phyloP scores from a whole-genome alignment of 2,113 vertebrate species.

The Lampris incognitus region DNA sequence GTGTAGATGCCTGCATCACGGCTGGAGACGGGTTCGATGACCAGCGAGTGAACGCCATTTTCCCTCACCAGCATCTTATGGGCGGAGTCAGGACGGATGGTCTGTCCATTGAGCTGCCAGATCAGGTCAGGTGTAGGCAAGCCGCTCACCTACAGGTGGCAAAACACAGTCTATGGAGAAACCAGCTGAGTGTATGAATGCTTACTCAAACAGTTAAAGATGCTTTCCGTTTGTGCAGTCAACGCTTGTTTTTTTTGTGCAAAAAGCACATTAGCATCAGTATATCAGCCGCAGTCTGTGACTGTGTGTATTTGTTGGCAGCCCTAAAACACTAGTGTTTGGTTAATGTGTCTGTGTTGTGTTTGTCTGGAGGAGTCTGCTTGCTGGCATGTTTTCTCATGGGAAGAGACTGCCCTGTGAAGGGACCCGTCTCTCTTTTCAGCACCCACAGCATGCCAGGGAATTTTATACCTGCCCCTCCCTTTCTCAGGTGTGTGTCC shows the following conservation, averaged over 20 bases:
- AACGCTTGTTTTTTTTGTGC: constrained; percentile 19
- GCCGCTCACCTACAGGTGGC: constrained; percentile 89
- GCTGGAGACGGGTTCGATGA: constrained; percentile 93
- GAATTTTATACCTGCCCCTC: constrained; percentile 51
- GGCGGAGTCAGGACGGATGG: constrained; percentile 90
- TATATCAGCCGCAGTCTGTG: constrained; percentile 7
- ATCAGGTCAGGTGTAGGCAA: constrained; percentile 94
- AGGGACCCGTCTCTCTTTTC: constrained; percentile 31
- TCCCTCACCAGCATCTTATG: constrained; percentile 98
- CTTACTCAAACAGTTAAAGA: not conserved
- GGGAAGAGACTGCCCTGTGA: constrained; percentile 43
- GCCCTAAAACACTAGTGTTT: constrained; percentile 44
- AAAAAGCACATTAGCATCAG: not conserved
- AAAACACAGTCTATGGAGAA: not conserved
- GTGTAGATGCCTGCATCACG: constrained; percentile 96
- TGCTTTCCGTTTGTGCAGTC: not conserved
- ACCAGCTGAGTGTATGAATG: not conserved
- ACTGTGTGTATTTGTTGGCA: constrained; percentile 29
- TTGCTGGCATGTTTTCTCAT: constrained; percentile 49
- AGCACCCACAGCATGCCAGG: constrained; percentile 20
- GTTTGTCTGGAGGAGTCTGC: constrained; percentile 41
- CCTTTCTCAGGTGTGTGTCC: constrained; percentile 32
- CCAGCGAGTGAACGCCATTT: constrained; percentile 95
- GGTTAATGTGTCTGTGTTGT: constrained; percentile 39
- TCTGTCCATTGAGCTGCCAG: constrained; percentile 94